These are phyloP conservation scores for Fragum fragum DNA, from an alignment of 2,888 invertebrate genomes.

Conservation along the genomic window DNA sequence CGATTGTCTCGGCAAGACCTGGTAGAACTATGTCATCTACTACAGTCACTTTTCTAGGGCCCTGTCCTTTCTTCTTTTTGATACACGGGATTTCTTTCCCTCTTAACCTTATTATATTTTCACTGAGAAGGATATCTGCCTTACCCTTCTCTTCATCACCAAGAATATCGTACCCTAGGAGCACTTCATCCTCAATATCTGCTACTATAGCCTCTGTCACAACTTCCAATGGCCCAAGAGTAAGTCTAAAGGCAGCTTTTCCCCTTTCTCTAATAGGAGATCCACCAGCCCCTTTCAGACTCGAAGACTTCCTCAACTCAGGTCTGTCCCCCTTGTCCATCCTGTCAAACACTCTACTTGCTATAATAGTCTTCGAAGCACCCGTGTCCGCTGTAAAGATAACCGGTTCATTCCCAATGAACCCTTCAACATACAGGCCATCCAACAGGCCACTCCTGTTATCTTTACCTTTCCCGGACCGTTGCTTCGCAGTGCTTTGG, in stretches of 20 bases:
- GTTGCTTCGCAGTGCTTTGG: too few species aligned
- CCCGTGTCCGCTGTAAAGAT: too few species aligned
- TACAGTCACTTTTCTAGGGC: too few species aligned
- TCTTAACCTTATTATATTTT: constrained; percentile 28
- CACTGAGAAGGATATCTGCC: too few species aligned
- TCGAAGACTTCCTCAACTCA: neutral
- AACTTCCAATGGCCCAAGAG: too few species aligned
- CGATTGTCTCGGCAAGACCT: constrained; percentile 24
- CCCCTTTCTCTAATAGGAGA: too few species aligned
- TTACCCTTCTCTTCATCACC: constrained; percentile 17
- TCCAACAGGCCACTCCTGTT: neutral
- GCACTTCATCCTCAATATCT: constrained; percentile 54
- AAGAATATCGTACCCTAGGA: constrained; percentile 53
- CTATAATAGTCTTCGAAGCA: too few species aligned
- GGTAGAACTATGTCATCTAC: too few species aligned
- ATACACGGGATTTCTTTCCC: constrained; percentile 38
- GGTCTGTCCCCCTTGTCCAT: constrained; percentile 15
- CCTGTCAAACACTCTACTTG: constrained; percentile 13
- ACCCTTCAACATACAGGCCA: constrained; percentile 26
- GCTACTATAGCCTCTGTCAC: constrained; percentile 43
- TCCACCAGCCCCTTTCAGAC: constrained; percentile 20
- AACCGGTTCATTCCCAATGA: constrained; percentile 22
- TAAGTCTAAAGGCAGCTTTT: too few species aligned
- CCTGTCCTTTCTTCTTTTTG: constrained; percentile 10
- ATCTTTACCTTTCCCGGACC: too few species aligned